A percentile compares a stretch with the other conserved stretches of the same genome.
phyloP scores from a whole-genome alignment of 1,140 invertebrate genomes.

The Cyclina sinensis region DNA sequence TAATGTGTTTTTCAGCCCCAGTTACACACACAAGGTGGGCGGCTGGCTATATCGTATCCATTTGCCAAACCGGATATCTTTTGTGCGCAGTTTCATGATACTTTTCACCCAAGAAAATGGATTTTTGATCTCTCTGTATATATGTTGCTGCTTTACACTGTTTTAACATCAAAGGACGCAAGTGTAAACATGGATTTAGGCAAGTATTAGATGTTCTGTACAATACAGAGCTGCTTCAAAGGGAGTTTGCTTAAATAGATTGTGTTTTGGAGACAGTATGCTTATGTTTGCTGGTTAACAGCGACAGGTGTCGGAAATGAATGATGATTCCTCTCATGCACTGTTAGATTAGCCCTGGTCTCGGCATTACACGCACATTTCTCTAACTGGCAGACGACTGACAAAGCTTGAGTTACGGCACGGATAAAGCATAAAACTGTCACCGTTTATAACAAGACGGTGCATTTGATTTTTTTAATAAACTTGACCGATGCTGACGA shows the following conservation, averaged over 20 bases:
- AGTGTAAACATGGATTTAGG: constrained; percentile 67
- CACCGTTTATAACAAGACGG: too few species aligned
- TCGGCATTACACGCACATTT: background rate
- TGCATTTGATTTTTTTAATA: too few species aligned
- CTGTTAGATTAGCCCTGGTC: background rate
- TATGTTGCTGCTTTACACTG: constrained; percentile 59
- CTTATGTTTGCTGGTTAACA: constrained; percentile 55
- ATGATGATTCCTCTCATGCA: constrained; percentile 40
- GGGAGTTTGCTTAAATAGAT: constrained; percentile 64
- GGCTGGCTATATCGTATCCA: constrained; percentile 20
- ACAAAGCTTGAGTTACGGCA: too few species aligned
- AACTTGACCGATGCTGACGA: too few species aligned
- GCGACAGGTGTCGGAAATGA: constrained; percentile 52
- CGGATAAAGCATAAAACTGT: too few species aligned
- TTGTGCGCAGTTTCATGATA: constrained; percentile 65
- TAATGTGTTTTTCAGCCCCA: constrained; percentile 64
- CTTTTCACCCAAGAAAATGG: constrained; percentile 66
- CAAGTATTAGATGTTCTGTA: constrained; percentile 63
- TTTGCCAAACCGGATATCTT: constrained; percentile 65
- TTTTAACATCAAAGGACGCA: constrained; percentile 54
- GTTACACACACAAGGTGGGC: constrained; percentile 65
- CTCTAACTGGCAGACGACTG: background rate
- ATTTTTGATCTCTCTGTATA: constrained; percentile 69
- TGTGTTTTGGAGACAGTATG: constrained; percentile 64
- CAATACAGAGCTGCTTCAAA: constrained; percentile 66